These are phyloP conservation scores for Condylura cristata DNA, from an alignment of 2,113 vertebrate genomes.

Conservation along the genomic window DNA sequence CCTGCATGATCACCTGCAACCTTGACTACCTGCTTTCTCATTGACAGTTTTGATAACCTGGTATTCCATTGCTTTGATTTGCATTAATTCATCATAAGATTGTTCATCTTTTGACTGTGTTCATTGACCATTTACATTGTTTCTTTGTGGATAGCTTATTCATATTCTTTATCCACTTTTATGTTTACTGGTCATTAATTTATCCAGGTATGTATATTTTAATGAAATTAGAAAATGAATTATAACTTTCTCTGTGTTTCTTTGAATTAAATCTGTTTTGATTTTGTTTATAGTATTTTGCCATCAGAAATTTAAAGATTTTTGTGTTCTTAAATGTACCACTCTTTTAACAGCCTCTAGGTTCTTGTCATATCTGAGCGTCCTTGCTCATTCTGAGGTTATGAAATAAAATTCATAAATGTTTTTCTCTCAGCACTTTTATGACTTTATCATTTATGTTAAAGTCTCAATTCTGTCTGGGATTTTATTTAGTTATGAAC, in stretches of 20 bases:
- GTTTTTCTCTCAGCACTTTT: background rate
- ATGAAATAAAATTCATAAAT: background rate
- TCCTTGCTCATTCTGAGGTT: background rate
- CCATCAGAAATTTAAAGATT: background rate
- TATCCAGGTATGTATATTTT: conserved; percentile 23
- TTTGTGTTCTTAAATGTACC: conserved; percentile 19
- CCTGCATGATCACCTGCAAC: no score
- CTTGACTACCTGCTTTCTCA: background rate
- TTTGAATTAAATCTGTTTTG: background rate
- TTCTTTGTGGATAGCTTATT: background rate
- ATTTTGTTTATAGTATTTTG: background rate
- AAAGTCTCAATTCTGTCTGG: background rate
- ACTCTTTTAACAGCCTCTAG: background rate
- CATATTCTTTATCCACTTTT: background rate
- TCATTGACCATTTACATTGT: conserved; percentile 6
- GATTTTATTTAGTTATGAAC: background rate
- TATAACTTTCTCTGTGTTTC: background rate
- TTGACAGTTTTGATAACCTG: background rate
- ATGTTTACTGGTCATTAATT: background rate
- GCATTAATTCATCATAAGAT: background rate
- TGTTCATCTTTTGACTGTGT: background rate
- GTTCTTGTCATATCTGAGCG: background rate
- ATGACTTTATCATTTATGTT: background rate
- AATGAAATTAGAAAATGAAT: conserved; percentile 28
- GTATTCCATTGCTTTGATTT: conserved; percentile 35